Base-by-base conservation (phyloP, 2,113 vertebrate species). In the Poeciliopsis prolifica region DNA sequence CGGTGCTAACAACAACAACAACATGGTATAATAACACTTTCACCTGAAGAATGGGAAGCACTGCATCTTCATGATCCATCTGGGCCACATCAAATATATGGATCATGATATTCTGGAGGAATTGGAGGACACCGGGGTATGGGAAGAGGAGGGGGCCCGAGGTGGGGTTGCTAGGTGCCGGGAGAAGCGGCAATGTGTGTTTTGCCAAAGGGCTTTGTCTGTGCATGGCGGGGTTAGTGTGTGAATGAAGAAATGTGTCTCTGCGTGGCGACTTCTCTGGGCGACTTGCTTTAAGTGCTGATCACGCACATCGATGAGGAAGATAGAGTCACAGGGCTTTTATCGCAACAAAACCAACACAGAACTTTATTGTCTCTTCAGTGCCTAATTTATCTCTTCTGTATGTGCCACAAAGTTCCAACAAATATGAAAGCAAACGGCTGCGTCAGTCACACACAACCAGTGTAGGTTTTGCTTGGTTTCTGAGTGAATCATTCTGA, bases 11-110 rank as follows among this genome's bases (percentile, higher is more conserved):
- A 81, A 70, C 88, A 76, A 62, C 85, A 79, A 62, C 85, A 79
- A 51, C 69, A 72, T 48, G 67, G 83, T 77, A 85, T 91, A 68
- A 88, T 84, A 86, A 88, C 66, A 78, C 80, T 76, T 86, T 78
- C 77, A 65, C 62, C 72, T 83, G 80, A 89, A 81, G 88, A 85
- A 81, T 68, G 75, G 85, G 74, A 75, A 84, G 81, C 75, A 89
- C 88, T 86, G 84, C 48, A 62, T 88, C 87, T 86, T 85, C 65
- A 65, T 82, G 75, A 88, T 86, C 86, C 90, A 87, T 81, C 81
- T 85, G 66, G 89, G 85, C 77, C 80, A 90, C 51, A 88, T 87
- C 82, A 78, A 79, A 87, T 72, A 65, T 78, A 83, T 84, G 73
- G 88, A 87, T 89, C 82, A 86, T 72, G 77, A 83, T 82, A 88